These are phyloP conservation scores for Nemoura dubitans DNA, from an alignment of 2,888 invertebrate genomes.

Conservation along the genomic window DNA sequence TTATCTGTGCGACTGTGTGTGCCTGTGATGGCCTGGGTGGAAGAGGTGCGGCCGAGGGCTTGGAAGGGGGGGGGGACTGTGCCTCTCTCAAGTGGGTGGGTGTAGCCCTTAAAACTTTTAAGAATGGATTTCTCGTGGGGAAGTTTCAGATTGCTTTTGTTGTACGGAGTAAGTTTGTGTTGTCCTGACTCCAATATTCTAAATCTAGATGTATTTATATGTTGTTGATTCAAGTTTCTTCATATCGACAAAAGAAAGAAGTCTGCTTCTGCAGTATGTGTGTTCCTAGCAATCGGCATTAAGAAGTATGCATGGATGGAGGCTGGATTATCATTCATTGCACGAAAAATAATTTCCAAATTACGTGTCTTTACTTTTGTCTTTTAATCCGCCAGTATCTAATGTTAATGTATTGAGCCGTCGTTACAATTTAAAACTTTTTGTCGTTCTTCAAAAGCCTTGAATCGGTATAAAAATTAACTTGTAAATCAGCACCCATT, in stretches of 20 bases:
- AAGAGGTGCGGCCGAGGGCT: background rate
- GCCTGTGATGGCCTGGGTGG: background rate
- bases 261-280: constrained; percentile 1
- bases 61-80: background rate
- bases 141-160: constrained; percentile 36
- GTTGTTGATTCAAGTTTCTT: background rate
- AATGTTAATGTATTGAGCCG: too few species aligned
- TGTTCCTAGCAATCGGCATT: background rate
- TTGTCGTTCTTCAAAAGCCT: too few species aligned
- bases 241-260: background rate
- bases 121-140: constrained; percentile 33
- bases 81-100: constrained; percentile 18
- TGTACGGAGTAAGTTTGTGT: constrained; percentile 28
- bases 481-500: too few species aligned
- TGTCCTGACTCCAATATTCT: constrained; percentile 3
- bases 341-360: too few species aligned
- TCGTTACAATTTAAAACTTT: too few species aligned
- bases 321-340: too few species aligned
- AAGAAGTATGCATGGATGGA: background rate
- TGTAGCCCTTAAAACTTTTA: constrained; percentile 26
- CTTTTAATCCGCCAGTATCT: too few species aligned
- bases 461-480: too few species aligned
- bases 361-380: too few species aligned
- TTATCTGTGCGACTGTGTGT: constrained; percentile 16
- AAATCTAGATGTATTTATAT: constrained; percentile 8